Base-by-base conservation (phyloP, 2,113 vertebrate genomes). In the Salvelinus namaycush region DNA sequence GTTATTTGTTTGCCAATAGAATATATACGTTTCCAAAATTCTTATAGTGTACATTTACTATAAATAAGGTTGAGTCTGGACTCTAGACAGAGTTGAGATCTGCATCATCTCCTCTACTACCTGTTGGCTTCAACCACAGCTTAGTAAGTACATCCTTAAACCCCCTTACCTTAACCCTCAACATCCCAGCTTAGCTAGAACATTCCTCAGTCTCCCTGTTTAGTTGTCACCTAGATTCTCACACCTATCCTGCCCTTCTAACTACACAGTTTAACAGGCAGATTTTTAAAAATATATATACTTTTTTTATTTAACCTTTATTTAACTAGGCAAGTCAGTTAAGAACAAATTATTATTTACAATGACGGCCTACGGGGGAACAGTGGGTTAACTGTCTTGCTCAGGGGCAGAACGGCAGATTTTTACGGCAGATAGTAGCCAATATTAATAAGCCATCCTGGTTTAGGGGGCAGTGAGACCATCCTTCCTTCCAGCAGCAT, bases 401-500 rank as follows among this genome's bases (percentile, higher is more conserved):
- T 34, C 31, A 34, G 31, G 5, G 31, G 31, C 31, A 34, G 31
- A 5, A 1, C 1, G 6, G 5, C 34, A 34, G 34, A 34, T 34
- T 34, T 34, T 7, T n/a, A n/a, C n/a, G n/a, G n/a, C n/a, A 34
- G 8, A 34, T 34, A 34, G 34, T 34, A 34, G 34, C 34, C 34
- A 34, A 34, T 9, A 67, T 31, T 27, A 67, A 67, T 67, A 18
- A 67, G 4, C 65, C 65, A 16, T 67, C 14, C 26, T n/a, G 24
- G 5, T 60, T 72, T 74, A 79, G 79, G 22, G 74, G 77, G 64
- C 69, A 54, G 14, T 18, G 4, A 4, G 51, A 18, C 39, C 75
- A 49, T 6, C 27, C 71, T 59, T 3, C 54, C 22, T 62, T 62
- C 18, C 18, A 62, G 16, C 18, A 20, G 29, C 70, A 48, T 48